Conservation (phyloP, 2,113 vertebrate species). For the Megaceryle maxima region DNA sequence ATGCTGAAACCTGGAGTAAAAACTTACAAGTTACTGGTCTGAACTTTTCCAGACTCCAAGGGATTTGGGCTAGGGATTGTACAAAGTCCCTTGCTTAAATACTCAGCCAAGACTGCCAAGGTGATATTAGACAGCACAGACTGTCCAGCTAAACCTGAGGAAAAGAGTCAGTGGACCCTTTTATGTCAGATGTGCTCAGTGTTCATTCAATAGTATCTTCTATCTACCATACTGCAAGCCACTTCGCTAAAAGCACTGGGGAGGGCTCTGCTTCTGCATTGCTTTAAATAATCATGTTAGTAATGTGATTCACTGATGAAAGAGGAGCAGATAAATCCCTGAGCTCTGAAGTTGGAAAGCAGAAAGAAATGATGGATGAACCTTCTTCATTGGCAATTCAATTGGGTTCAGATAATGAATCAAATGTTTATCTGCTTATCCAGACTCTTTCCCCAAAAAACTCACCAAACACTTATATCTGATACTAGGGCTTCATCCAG, state of each 20-base stretch:
- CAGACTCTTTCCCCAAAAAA: neutral
- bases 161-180: neutral
- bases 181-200: neutral
- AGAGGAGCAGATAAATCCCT: conserved; percentile 52
- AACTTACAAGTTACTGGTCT: neutral
- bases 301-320: conserved; percentile 47
- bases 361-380: conserved; percentile 53
- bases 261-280: conserved; percentile 14
- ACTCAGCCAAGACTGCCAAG: neutral
- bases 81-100: conserved; percentile 71
- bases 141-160: neutral
- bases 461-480: neutral
- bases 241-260: neutral
- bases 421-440: conserved; percentile 14
- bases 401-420: conserved; percentile 25
- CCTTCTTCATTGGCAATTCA: conserved; percentile 27
- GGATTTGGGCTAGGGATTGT: neutral
- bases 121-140: conserved; percentile 38
- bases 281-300: conserved; percentile 41
- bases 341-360: conserved; percentile 36
- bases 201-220: neutral
- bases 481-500: conserved; percentile 20
- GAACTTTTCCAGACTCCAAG: neutral
- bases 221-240: neutral
- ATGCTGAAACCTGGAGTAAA: neutral